These are phyloP conservation scores for Delphinus delphis DNA, from an alignment of 2,113 vertebrate genomes.

Conservation along the genomic window DNA sequence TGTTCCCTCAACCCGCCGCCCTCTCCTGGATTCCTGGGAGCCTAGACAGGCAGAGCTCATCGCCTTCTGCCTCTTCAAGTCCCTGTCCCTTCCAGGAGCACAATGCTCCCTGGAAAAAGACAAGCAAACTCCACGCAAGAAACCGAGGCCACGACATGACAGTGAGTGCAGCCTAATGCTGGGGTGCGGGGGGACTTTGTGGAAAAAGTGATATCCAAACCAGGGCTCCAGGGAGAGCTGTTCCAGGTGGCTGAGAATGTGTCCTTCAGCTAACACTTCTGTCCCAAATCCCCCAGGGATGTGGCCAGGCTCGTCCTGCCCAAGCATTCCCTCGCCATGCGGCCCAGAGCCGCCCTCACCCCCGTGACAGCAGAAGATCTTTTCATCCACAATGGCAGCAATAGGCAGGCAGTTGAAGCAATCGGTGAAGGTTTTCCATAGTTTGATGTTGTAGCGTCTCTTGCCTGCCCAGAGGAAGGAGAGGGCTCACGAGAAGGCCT, in stretches of 20 bases:
- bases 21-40: not conserved
- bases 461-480: constrained; percentile 87
- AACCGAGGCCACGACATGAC: not conserved
- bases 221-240: not conserved
- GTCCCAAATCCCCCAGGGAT: not conserved
- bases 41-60: not conserved
- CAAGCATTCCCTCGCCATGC: accelerated
- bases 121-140: not conserved
- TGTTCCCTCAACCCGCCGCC: too few relatives aligned
- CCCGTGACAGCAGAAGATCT: constrained; percentile 99
- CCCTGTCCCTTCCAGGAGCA: not conserved
- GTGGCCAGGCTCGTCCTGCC: not conserved
- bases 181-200: not conserved
- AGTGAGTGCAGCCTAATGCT: not conserved
- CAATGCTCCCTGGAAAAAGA: not conserved
- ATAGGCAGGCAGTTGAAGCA: constrained; percentile 99
- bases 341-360: constrained; percentile 82
- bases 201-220: not conserved
- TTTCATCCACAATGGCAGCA: constrained; percentile 96
- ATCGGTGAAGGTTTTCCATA: constrained; percentile 99
- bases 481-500: not conserved
- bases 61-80: not conserved
- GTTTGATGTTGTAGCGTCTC: constrained; percentile 97
- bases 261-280: not conserved
- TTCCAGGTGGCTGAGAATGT: not conserved